phyloP scores from a whole-genome alignment of 2,888 invertebrate species.

The Caenorhabditis panamensis region DNA sequence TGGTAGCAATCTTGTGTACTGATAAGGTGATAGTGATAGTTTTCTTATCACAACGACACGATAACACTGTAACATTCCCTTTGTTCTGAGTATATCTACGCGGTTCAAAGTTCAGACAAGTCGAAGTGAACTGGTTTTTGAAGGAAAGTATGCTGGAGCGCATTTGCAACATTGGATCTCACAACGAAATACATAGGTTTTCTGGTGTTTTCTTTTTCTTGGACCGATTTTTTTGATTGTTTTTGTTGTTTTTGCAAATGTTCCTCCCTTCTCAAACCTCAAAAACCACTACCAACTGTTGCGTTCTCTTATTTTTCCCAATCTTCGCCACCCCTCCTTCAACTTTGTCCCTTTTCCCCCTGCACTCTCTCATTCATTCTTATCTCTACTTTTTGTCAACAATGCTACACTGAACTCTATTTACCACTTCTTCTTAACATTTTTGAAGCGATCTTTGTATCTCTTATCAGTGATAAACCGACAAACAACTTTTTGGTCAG shows the following conservation, averaged over 20 bases:
- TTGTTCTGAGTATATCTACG: not conserved
- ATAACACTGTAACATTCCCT: not conserved
- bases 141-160: too few species aligned
- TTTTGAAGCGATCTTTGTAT: not conserved
- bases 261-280: not conserved
- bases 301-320: too few species aligned
- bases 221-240: not conserved
- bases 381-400: not conserved
- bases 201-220: too few species aligned
- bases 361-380: conserved; percentile 2
- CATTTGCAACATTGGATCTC: too few species aligned
- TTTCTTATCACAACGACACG: not conserved
- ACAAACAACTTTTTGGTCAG: not conserved
- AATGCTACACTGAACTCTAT: not conserved
- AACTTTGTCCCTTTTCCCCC: not conserved
- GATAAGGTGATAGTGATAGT: not conserved
- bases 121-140: not conserved
- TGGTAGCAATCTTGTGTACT: too few species aligned
- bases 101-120: not conserved
- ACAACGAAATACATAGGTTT: too few species aligned
- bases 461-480: not conserved
- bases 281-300: not conserved
- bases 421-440: not conserved
- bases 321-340: not conserved
- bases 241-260: not conserved